Evolutionary conservation across 2,888 invertebrate species (phyloP).

Genomic region (Andrena marginata): DNA sequence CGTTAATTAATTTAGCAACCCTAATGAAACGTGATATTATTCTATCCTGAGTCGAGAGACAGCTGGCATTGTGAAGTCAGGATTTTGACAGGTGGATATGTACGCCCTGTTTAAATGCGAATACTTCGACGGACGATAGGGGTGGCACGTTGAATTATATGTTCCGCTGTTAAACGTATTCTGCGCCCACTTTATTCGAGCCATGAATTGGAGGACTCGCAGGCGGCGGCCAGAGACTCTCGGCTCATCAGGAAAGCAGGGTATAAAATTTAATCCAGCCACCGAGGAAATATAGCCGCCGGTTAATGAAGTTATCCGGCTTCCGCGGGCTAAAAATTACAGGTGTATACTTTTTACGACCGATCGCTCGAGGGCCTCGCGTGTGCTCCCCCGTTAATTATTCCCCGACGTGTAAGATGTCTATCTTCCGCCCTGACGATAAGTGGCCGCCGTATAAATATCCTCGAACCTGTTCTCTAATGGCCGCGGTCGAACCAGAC

Average conservation of each 20-base stretch:
- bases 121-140: too few relatives aligned
- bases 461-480: conserved; percentile 2
- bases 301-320: conserved; percentile 19
- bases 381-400: conserved; percentile 30
- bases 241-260: background rate
- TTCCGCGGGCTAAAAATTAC: conserved; percentile 12
- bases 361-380: conserved; percentile 25
- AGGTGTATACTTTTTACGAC: conserved; percentile 25
- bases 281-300: background rate
- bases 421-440: conserved; percentile 28
- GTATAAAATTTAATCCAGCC: conserved; percentile 17
- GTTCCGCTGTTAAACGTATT: background rate
- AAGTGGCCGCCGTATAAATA: conserved; percentile 15
- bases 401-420: conserved; percentile 36
- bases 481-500: conserved; percentile 3
- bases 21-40: too few relatives aligned
- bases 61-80: too few relatives aligned
- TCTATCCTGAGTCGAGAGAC: too few relatives aligned
- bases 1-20: too few relatives aligned
- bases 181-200: background rate
- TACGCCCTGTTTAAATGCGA: too few relatives aligned
- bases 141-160: background rate
- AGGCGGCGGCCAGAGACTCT: background rate
- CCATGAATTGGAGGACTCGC: background rate
- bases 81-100: too few relatives aligned